These are phyloP conservation scores for Eilema sororculum DNA, from an alignment of 2,888 invertebrate genomes.

Conservation along the genomic window DNA sequence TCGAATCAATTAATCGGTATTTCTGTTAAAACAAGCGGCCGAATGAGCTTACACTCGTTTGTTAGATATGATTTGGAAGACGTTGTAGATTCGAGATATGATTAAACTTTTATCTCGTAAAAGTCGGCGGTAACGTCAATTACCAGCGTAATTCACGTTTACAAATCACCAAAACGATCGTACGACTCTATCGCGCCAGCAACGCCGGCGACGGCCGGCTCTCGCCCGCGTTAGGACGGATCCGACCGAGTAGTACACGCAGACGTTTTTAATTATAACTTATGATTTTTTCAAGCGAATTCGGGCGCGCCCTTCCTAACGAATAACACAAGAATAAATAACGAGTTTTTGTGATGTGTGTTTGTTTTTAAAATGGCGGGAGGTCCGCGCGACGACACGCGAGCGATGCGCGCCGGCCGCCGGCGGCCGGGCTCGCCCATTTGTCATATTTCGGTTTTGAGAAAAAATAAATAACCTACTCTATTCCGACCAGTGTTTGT, in stretches of 20 bases:
- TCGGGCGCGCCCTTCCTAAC: conserved; percentile 83
- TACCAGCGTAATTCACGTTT: conserved; percentile 50
- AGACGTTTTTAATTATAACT: conserved; percentile 85
- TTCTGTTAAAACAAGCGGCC: conserved; percentile 85
- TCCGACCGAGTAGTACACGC: conserved; percentile 46
- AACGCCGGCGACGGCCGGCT: conserved; percentile 16
- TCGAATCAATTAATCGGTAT: conserved; percentile 87
- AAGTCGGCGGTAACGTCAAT: conserved; percentile 59
- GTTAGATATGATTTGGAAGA: conserved; percentile 70
- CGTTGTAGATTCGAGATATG: conserved; percentile 66
- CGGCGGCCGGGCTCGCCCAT: conserved; percentile 74
- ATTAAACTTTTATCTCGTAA: conserved; percentile 72
- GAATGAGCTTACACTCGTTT: conserved; percentile 72
- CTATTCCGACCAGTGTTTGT: conserved; percentile 82
- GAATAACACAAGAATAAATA: conserved; percentile 85
- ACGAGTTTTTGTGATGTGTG: conserved; percentile 85
- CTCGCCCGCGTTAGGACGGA: conserved; percentile 21
- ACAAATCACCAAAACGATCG: conserved; percentile 28
- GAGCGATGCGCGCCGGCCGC: conserved; percentile 71
- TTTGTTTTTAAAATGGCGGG: conserved; percentile 88
- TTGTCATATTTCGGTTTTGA: conserved; percentile 85
- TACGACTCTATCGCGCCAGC: conserved; percentile 14
- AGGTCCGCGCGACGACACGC: conserved; percentile 87
- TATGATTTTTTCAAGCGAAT: conserved; percentile 84
- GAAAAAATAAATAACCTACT: conserved; percentile 84